phyloP scores from a whole-genome alignment of 92 coral and sea anemone genomes.

The Actinernus sp. region DNA sequence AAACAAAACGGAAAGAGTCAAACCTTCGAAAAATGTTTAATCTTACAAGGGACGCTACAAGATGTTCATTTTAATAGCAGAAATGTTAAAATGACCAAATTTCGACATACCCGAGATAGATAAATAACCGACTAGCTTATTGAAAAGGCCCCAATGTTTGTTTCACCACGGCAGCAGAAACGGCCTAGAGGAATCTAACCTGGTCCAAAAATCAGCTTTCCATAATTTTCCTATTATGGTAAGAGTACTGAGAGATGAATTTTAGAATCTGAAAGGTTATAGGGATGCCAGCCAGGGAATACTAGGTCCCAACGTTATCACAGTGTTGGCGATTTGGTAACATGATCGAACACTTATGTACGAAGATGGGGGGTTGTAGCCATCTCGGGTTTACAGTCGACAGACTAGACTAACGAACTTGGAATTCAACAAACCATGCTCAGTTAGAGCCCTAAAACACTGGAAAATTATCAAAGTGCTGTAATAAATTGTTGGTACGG shows the following conservation, averaged over 20 bases:
- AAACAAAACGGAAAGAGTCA: slow-evolving; percentile 9
- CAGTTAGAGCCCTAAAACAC: neutral
- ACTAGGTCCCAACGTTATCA: neutral
- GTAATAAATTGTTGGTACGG: neutral
- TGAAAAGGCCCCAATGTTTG: too few species aligned
- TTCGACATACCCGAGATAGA: too few species aligned
- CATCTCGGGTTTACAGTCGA: too few species aligned
- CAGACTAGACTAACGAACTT: too few species aligned
- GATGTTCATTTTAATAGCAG: too few species aligned
- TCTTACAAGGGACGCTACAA: neutral
- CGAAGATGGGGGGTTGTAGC: too few species aligned
- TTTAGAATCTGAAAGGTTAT: neutral
- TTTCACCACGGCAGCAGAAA: too few species aligned
- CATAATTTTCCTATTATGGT: neutral
- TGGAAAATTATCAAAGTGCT: neutral
- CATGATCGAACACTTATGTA: neutral
- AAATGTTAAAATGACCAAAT: too few species aligned
- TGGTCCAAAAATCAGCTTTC: neutral
- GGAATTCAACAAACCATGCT: too few species aligned
- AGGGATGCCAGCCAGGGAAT: neutral
- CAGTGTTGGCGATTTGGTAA: neutral
- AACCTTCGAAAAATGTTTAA: slow-evolving; percentile 5
- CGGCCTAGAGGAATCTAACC: too few species aligned
- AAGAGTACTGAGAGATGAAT: neutral
- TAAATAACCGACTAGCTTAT: too few species aligned